Conservation (phyloP, 1,140 invertebrate genomes). For the Dendrolimus kikuchii region DNA sequence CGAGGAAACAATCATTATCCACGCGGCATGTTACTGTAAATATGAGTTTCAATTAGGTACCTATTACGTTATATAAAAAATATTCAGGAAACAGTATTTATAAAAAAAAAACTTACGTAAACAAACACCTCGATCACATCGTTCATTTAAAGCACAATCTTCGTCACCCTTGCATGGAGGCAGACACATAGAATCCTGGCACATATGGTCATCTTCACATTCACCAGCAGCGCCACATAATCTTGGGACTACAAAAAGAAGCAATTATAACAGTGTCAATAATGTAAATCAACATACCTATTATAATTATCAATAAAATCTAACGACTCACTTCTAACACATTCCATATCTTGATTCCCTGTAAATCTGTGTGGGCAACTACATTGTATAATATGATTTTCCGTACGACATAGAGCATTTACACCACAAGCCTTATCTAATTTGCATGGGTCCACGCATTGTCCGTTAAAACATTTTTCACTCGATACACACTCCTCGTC, state of each 20-base stretch:
- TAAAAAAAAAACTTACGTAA: constrained; percentile 75
- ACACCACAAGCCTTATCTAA: constrained; percentile 86
- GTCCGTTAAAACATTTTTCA: constrained; percentile 86
- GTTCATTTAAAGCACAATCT: constrained; percentile 92
- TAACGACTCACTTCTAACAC: constrained; percentile 81
- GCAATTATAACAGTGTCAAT: background rate
- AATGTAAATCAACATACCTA: background rate
- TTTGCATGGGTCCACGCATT: constrained; percentile 89
- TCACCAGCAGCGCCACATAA: constrained; percentile 81
- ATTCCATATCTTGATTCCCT: constrained; percentile 88
- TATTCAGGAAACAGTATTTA: constrained; percentile 2
- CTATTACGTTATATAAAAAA: constrained; percentile 8
- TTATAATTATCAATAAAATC: background rate
- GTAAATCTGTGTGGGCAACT: constrained; percentile 89
- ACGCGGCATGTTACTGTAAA: constrained; percentile 86
- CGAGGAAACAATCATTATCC: constrained; percentile 93
- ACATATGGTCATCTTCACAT: constrained; percentile 79
- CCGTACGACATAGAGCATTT: constrained; percentile 87
- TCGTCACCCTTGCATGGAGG: constrained; percentile 83
- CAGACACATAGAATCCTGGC: constrained; percentile 85
- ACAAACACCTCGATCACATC: constrained; percentile 86
- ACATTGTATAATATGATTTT: constrained; percentile 85
- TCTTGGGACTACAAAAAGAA: constrained; percentile 77
- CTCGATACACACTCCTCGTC: constrained; percentile 85
- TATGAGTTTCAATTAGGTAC: constrained; percentile 11